Evolutionary conservation across 92 coral and sea anemone genomes (phyloP).

Genomic region (Desmophyllum pertusum): DNA sequence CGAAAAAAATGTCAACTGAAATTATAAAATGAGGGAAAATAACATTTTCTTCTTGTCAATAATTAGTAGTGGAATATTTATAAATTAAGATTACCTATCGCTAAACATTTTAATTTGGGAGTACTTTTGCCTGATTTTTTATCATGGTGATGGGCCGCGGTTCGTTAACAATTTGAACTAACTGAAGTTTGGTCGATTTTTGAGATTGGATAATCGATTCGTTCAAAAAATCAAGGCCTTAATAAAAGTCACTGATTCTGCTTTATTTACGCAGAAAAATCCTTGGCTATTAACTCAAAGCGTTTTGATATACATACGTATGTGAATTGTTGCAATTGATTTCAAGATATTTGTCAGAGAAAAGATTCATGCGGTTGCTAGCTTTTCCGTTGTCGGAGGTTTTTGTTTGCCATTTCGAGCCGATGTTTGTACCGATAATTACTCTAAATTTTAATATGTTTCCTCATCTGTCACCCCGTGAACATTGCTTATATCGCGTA

Average conservation of each 20-base stretch:
- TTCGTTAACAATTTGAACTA: background rate
- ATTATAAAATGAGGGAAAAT: background rate
- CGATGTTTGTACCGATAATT: conserved; percentile 11
- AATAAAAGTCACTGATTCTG: background rate
- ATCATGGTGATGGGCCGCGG: background rate
- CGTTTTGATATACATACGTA: background rate
- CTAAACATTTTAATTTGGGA: background rate
- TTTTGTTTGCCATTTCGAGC: conserved; percentile 6
- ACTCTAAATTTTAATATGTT: conserved; percentile 15
- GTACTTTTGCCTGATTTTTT: background rate
- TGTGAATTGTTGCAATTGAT: background rate
- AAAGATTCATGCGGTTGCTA: background rate
- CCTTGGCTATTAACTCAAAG: background rate
- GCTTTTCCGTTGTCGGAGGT: background rate
- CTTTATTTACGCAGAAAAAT: no score
- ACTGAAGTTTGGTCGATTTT: background rate
- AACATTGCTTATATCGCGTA: background rate
- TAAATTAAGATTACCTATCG: background rate
- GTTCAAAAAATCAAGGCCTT: background rate
- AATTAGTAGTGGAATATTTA: conserved; percentile 4
- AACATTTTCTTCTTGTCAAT: background rate
- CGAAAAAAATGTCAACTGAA: background rate
- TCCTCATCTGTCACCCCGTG: background rate
- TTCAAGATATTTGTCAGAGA: background rate
- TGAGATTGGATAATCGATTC: background rate